Evolutionary conservation across 2,113 vertebrate species (phyloP).

Genomic region (Calyptomena viridis): DNA sequence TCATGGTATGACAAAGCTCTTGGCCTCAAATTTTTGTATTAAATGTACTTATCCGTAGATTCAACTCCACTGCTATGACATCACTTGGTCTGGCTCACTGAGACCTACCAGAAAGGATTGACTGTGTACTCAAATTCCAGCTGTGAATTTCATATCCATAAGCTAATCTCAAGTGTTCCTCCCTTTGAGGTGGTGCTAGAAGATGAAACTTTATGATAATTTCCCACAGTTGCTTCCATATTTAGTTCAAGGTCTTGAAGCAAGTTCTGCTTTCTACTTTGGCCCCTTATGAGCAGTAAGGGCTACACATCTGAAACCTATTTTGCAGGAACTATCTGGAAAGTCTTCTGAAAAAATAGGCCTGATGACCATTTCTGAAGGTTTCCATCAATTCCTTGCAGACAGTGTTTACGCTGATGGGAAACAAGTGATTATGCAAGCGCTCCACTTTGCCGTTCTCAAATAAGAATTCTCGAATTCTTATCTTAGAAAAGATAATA

Average conservation of each 20-base stretch:
- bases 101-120: neutral
- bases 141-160: neutral
- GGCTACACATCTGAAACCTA: neutral
- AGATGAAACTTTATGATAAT: neutral
- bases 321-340: neutral
- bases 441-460: neutral
- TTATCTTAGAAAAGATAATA: neutral
- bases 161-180: neutral
- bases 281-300: neutral
- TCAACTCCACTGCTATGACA: neutral
- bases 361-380: neutral
- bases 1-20: neutral
- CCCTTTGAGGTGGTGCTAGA: neutral
- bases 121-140: neutral
- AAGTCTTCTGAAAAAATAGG: neutral
- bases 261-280: neutral
- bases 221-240: neutral
- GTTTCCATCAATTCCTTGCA: neutral
- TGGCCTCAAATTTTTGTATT: neutral
- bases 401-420: neutral
- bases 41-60: neutral
- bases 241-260: neutral
- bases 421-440: neutral
- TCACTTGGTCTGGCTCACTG: neutral
- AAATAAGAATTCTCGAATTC: too few relatives aligned